Evolutionary conservation across 2,797 vertebrate species (phyloP), one percentile per base, ranked within the genome.

Genomic region (Setipinna tenuifilis): DNA sequence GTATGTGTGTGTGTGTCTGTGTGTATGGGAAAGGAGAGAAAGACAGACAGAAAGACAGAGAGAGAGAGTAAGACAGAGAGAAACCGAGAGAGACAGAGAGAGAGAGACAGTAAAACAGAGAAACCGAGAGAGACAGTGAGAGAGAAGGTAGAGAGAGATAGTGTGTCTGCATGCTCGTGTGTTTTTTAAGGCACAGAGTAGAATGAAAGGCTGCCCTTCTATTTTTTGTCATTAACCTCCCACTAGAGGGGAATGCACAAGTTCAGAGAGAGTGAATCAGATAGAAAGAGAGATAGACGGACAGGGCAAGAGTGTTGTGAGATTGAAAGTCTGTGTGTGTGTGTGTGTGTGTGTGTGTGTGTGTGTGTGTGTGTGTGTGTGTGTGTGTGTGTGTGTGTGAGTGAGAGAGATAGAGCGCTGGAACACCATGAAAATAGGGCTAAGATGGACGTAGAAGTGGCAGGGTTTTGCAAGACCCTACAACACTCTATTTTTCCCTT

Each of bases 181-280:
- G 25, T 92, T 89, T 85, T 91, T 92, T 89, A 86, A 86, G 91
- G 89, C 88, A 87, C 86, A 93, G 68, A 92, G 91, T 89, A 92
- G 90, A 71, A 86, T 91, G 89, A 88, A 93, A 93, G 94, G 95
- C 95, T 96, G 94, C 95, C 94, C 94, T 94, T 95, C 96, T 96
- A 96, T 96, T 96, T 95, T 94, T 83, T 86, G 75, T 83, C 82
- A 82, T 83, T 89, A 87, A 87, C 86, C 81, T 86, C 83, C 50
- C 80, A 85, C 80, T 83, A 59, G 78, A 83, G 59, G 11, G 31
- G 31, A 25, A 62, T 48, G 31, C 25, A 16, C 84, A 54, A 57
- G 9, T n/a, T 81, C 80, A 85, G 58, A 61, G 59, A 81, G 21
- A 62, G 44, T 62, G 21, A 81, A 25, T 23, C 2, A 65, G 82